Evolutionary conservation across 2,797 vertebrate genomes (phyloP).

Genomic region (Hydrolagus colliei): DNA sequence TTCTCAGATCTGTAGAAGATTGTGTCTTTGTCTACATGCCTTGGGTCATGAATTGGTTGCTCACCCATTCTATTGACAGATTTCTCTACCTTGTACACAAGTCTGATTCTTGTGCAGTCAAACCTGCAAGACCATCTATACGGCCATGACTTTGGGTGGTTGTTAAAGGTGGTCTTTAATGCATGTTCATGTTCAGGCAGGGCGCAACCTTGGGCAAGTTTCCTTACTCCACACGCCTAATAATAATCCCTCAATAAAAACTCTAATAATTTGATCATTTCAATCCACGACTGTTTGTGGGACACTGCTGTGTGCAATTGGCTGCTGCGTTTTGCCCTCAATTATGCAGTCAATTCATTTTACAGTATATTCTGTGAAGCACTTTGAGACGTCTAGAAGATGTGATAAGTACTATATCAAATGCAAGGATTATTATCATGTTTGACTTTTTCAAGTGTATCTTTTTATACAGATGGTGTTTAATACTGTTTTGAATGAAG

Average conservation of each 20-base stretch:
- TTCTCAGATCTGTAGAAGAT: neutral
- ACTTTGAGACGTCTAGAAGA: too few relatives aligned
- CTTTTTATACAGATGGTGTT: neutral
- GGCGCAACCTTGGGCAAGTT: too few relatives aligned
- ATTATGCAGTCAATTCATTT: too few relatives aligned
- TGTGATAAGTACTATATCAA: too few relatives aligned
- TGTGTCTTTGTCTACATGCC: neutral
- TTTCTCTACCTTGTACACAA: conserved; percentile 10
- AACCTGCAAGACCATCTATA: neutral
- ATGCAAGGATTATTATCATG: too few relatives aligned
- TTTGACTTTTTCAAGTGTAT: neutral
- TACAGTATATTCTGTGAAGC: too few relatives aligned
- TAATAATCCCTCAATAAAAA: too few relatives aligned
- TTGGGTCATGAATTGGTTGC: neutral
- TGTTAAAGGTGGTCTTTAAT: conserved; percentile 10
- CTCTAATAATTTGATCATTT: too few relatives aligned
- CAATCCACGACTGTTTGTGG: too few relatives aligned
- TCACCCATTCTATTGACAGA: neutral
- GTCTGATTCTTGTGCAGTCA: neutral
- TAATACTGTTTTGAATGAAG: neutral
- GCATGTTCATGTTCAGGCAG: neutral
- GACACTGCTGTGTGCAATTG: too few relatives aligned
- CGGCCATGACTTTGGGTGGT: neutral
- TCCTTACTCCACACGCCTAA: too few relatives aligned
- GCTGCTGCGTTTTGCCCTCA: too few relatives aligned